Conservation (phyloP, 2,113 vertebrate genomes). For the Procapra przewalskii region DNA sequence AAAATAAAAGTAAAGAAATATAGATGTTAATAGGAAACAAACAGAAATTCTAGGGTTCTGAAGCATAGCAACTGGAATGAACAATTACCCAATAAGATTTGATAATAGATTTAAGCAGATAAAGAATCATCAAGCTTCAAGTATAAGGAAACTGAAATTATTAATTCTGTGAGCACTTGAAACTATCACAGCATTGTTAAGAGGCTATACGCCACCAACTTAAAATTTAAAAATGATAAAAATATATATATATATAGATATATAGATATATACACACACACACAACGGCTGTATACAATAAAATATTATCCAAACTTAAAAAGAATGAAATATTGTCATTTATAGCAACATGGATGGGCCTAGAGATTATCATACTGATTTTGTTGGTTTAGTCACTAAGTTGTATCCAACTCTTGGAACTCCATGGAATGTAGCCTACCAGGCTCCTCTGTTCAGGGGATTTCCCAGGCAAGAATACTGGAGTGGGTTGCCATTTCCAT, state of each 20-base stretch:
- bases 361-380: not conserved
- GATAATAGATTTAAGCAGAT: not conserved
- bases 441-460: not conserved
- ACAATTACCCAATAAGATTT: not conserved
- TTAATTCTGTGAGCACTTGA: not conserved
- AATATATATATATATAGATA: no score
- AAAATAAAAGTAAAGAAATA: not conserved
- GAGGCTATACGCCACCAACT: not conserved
- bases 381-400: not conserved
- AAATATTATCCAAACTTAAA: not conserved
- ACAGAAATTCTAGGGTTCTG: not conserved
- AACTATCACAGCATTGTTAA: not conserved
- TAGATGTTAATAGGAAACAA: not conserved
- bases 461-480: not conserved
- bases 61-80: not conserved
- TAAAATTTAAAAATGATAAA: not conserved
- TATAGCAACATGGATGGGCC: not conserved
- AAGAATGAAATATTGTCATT: not conserved
- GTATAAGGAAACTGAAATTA: not conserved
- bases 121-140: not conserved
- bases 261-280: rapidly evolving
- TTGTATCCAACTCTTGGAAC: not conserved
- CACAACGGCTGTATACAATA: not conserved
- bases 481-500: not conserved
- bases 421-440: not conserved